Evolutionary conservation across 64 coral and sea anemone species (phyloP).

Genomic region (Actinia tenebrosa): DNA sequence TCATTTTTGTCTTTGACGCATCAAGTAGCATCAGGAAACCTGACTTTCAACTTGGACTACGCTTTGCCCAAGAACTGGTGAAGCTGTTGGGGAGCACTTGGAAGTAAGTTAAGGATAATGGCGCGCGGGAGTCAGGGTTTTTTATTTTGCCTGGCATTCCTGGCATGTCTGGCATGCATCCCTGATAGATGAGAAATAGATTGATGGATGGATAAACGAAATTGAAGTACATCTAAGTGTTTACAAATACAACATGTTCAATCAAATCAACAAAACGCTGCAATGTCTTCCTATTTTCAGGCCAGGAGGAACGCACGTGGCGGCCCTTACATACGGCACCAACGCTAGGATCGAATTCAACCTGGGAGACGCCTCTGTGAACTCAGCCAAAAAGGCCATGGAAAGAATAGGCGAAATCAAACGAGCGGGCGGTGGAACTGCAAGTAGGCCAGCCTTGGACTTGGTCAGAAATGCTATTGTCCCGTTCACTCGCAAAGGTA

Average conservation of each 20-base stretch:
- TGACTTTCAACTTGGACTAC: constrained; percentile 47
- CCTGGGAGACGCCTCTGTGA: constrained; percentile 29
- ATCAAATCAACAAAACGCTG: background rate
- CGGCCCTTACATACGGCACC: constrained; percentile 71
- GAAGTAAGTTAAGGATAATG: constrained; percentile 13
- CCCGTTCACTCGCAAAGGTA: constrained; percentile 25
- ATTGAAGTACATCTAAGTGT: too few relatives aligned
- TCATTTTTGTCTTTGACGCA: constrained; percentile 78
- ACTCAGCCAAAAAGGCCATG: constrained; percentile 26
- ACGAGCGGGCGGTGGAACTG: constrained; percentile 71
- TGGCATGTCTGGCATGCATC: too few relatives aligned
- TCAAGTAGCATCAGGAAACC: constrained; percentile 55
- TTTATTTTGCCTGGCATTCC: too few relatives aligned
- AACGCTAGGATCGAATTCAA: constrained; percentile 52
- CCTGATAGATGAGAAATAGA: too few relatives aligned
- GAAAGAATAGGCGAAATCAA: constrained; percentile 50
- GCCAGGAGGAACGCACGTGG: constrained; percentile 60
- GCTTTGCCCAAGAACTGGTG: constrained; percentile 52
- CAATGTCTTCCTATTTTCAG: constrained; percentile 12
- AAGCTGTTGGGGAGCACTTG: constrained; percentile 28
- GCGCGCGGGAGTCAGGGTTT: too few relatives aligned
- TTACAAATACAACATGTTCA: background rate
- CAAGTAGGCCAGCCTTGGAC: constrained; percentile 59
- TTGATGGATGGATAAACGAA: too few relatives aligned
- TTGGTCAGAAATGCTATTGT: constrained; percentile 30